phyloP scores from a whole-genome alignment of 2,797 vertebrate genomes.

The Delichon dasypus region DNA sequence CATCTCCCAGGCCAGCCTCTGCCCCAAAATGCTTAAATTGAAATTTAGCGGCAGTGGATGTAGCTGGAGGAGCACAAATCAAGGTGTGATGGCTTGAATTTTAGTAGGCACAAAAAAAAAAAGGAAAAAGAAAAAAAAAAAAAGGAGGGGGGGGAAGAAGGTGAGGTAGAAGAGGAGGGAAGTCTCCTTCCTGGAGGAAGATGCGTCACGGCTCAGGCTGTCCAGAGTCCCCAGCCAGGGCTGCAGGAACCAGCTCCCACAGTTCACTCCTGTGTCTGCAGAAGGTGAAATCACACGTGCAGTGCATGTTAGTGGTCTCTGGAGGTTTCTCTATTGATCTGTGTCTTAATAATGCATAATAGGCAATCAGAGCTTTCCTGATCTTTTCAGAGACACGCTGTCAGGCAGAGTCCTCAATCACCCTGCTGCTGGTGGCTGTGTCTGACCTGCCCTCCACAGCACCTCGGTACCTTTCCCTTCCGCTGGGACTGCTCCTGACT shows the following conservation, averaged over 20 bases:
- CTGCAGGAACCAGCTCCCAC: background rate
- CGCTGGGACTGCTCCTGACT: background rate
- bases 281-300: conserved; percentile 9
- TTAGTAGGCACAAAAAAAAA: background rate
- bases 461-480: background rate
- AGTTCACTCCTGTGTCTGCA: background rate
- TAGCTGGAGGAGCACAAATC: background rate
- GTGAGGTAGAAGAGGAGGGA: background rate
- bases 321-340: conserved; percentile 74
- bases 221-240: rapidly evolving
- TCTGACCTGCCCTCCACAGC: background rate
- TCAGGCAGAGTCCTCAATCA: background rate
- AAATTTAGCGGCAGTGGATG: background rate
- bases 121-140: too few species aligned
- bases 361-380: conserved; percentile 65
- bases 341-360: conserved; percentile 79
- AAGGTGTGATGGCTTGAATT: background rate
- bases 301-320: conserved; percentile 1
- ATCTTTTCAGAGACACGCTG: background rate
- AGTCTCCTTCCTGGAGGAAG: background rate
- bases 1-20: background rate
- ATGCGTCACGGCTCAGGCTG: rapidly evolving
- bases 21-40: background rate
- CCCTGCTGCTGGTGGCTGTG: background rate
- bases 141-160: background rate